Evolutionary conservation across 2,888 invertebrate genomes (phyloP), one percentile per base, ranked within the genome.

Genomic region (Drosophila pullipes): DNA sequence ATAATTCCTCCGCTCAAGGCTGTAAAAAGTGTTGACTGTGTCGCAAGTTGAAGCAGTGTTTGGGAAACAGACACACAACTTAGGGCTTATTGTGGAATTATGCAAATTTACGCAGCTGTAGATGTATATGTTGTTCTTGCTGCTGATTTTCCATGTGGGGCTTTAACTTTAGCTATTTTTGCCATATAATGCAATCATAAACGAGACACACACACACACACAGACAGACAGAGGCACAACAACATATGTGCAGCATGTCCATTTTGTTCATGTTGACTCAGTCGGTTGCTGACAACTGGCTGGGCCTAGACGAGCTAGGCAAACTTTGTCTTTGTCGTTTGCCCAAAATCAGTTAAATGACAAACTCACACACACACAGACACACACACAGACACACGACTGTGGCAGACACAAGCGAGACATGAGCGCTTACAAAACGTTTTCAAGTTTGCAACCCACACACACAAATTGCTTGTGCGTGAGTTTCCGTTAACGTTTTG

Each of bases 71-170:
- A 53, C 49, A 57, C 52, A 72, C 70, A 76, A 65, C 76, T 68
- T 69, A 28, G 55, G 70, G 86, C 84, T 81, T 81, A 81, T 83
- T 82, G 74, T 55, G 74, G 71, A 85, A 82, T 81, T 86, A 82
- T 82, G 82, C 82, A 82, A 82, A 82, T 86, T 78, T 60, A 66
- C 59, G 68, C 78, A 83, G 74, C 69, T 74, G 79, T 69, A 63
- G 66, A 60, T 64, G 79, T 69, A 65, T 66, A 63, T 67, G 72
- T 55, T 28, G 25, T 54, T 35, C 25, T 54, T 25, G n/a, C 22
- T 16, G 22, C 66, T 60, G 69, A 52, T 77, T 81, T 70, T 69
- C 49, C 52, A 30, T 49, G 39, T 28, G 55, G 37, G 61, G 61
- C 76, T 68, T 73, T 60, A 75, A 69, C 61, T 74, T 75, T 39